Evolutionary conservation across 2,888 invertebrate genomes (phyloP).

Genomic region (Cheilosia soror): DNA sequence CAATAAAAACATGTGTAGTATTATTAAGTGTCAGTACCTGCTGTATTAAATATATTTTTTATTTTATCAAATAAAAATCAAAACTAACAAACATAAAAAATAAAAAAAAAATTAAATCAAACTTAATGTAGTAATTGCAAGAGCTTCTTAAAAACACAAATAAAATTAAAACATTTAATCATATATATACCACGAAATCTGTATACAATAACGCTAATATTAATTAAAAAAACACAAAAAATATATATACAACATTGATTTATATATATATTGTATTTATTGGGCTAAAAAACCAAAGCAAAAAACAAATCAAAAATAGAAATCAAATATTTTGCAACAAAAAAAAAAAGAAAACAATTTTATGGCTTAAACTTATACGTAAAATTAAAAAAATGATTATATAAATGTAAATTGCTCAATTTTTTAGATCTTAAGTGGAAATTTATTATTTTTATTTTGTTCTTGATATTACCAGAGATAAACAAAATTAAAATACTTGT

Average conservation of each 20-base stretch:
- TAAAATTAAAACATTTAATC: conserved; percentile 49
- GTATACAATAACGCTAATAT: conserved; percentile 71
- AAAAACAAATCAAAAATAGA: conserved; percentile 34
- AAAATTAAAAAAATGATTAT: conserved; percentile 11
- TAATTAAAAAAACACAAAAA: conserved; percentile 20
- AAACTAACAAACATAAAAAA: conserved; percentile 33
- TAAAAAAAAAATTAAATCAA: conserved; percentile 44
- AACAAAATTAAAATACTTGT: conserved; percentile 55
- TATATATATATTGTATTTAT: conserved; percentile 66
- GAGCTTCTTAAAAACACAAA: conserved; percentile 69
- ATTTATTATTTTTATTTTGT: conserved; percentile 45
- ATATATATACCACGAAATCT: conserved; percentile 69
- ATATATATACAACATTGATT: conserved; percentile 61
- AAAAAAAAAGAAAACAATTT: conserved; percentile 26
- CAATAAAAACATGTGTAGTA: conserved; percentile 74
- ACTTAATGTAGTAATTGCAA: conserved; percentile 72
- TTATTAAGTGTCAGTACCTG: conserved; percentile 76
- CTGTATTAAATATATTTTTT: conserved; percentile 75
- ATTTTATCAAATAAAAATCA: conserved; percentile 67
- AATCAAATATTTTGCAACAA: conserved; percentile 70
- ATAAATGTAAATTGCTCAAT: conserved; percentile 65
- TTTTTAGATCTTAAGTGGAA: conserved; percentile 59
- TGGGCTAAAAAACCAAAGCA: conserved; percentile 2
- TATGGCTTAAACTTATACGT: conserved; percentile 56
- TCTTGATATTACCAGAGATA: conserved; percentile 22